Base-by-base conservation (phyloP, 2,888 invertebrate species). In the Apamea sordens region DNA sequence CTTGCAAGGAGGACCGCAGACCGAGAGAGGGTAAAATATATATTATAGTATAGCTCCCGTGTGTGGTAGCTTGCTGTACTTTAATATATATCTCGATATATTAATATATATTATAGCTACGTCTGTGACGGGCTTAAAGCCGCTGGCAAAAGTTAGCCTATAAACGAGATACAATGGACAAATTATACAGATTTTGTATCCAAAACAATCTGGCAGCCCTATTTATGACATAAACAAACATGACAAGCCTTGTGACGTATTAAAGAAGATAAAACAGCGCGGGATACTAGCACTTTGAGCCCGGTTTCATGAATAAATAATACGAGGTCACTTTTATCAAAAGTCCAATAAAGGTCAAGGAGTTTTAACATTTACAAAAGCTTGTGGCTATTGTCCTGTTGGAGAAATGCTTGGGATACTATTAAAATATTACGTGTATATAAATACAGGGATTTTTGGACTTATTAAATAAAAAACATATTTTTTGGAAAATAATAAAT, bases 401-500 rank as follows among this genome's bases (percentile, higher is more conserved):
- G n/a, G n/a, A 70, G 13, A 47, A 47, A 50, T 47, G 32, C n/a
- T 47, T 32, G 18, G 5, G n/a, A n/a, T 36, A 47, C 4, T 21
- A 47, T 18, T 68, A 50, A 15, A 15, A 50, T 3, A 21, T 28
- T 28, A 28, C n/a, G n/a, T n/a, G 4, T 4, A 7, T 56, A 18
- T 56, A 56, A 8, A n/a, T 56, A 13, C 5, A 36, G 2, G 7
- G 1, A n/a, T 70, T 56, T 24, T 7, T 32, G 2, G 24, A 53
- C 15, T 10, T 10, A 15, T 70, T 18, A 53, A 68, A 61, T 68
- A 69, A 59, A 73, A 67, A 53, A 63, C 28, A 68, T 41, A 21
- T 77, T 80, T 78, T 77, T 69, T 71, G 47, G 73, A 77, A 77
- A 82, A 78, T 78, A 86, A 76, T 86, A 78, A 85, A 81, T 80